Evolutionary conservation across 1,140 invertebrate genomes (phyloP).

Genomic region (Capitella teleta): DNA sequence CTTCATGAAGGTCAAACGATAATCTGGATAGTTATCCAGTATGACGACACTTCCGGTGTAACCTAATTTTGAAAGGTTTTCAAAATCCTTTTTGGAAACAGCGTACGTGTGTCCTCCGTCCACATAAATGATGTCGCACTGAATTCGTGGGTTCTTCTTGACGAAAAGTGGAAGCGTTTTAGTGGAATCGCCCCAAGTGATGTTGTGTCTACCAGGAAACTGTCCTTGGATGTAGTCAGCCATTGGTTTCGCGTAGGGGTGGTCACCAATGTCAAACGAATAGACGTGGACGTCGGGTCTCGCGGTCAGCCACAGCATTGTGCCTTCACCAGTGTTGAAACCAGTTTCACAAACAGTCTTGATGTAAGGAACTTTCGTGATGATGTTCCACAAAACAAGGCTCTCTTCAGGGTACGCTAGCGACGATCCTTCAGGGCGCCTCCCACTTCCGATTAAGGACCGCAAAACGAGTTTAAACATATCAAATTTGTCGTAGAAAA

Average conservation of each 20-base stretch:
- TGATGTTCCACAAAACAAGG: too few relatives aligned
- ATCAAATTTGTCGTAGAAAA: too few relatives aligned
- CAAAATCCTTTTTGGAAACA: background rate
- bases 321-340: background rate
- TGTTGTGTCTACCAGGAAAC: background rate
- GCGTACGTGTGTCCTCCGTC: background rate
- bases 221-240: background rate
- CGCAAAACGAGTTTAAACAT: too few relatives aligned
- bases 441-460: too few relatives aligned
- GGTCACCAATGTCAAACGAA: background rate
- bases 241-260: background rate
- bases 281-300: background rate
- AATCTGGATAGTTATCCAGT: too few relatives aligned
- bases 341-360: constrained; percentile 3
- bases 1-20: too few relatives aligned
- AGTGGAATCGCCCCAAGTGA: background rate
- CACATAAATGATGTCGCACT: background rate
- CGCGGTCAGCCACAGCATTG: background rate
- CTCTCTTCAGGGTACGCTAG: too few relatives aligned
- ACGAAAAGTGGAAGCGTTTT: background rate
- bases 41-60: too few relatives aligned
- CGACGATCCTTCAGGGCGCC: too few relatives aligned
- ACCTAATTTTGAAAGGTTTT: too few relatives aligned
- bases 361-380: too few relatives aligned
- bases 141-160: background rate